Percentiles rank a stretch among this genome's conserved stretches.
Evolutionary conservation across 2,113 vertebrate genomes (phyloP).

Genomic region (Phyllostomus hastatus): DNA sequence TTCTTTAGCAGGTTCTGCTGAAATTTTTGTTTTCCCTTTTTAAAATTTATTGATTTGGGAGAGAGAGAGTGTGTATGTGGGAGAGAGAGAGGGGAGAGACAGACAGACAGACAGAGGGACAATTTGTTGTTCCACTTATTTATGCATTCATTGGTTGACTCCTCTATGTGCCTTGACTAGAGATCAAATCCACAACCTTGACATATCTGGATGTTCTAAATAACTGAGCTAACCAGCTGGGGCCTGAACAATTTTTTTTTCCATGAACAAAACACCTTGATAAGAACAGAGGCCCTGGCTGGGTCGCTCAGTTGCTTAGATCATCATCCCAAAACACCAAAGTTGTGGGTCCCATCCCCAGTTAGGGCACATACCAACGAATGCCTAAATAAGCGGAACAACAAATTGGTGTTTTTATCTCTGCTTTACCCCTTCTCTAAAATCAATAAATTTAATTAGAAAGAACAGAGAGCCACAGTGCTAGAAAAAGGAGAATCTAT

Average conservation of each 20-base stretch:
- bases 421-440: neutral
- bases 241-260: neutral
- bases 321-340: neutral
- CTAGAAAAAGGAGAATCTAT: neutral
- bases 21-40: neutral
- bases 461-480: neutral
- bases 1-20: neutral
- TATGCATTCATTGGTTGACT: neutral
- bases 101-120: too few relatives aligned
- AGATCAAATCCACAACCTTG: too few relatives aligned
- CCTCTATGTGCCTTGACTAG: neutral
- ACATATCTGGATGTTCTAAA: too few relatives aligned
- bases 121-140: too few relatives aligned
- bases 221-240: too few relatives aligned
- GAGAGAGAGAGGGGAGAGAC: too few relatives aligned
- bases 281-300: neutral
- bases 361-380: neutral
- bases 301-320: neutral
- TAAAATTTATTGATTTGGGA: too few relatives aligned
- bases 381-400: too few relatives aligned
- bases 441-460: neutral
- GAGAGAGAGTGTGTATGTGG: too few relatives aligned
- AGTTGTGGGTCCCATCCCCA: neutral
- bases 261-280: neutral
- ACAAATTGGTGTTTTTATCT: neutral